Evolutionary conservation across 2,797 vertebrate genomes (phyloP), one percentile per base, ranked within the genome.

Genomic region (Schizothorax lantsangensis): DNA sequence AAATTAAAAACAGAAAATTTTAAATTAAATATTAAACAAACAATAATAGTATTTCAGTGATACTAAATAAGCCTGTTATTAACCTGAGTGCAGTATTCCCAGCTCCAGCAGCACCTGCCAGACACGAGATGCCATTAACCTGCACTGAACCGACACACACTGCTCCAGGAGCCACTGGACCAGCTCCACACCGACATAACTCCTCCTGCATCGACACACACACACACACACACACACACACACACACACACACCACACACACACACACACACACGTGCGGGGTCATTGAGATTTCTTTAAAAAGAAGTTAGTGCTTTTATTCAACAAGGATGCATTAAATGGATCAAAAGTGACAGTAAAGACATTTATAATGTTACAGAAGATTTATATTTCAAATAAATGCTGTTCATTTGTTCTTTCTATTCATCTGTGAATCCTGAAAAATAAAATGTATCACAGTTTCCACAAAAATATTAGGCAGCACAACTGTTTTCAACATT

Each of bases 31-130:
- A 4, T 9, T 23, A 57, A 57, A 23, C 21, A 9, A 57, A 23
- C 2, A 23, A 57, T 54, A 54, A 7, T 8, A 57, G 7, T 57
- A 23, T 57, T 57, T 23, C 0, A 57, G 8, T 57, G 54, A 23
- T 57, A 3, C 1, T 54, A 2, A 54, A 21, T 21, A 21, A 54
- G 2, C 6, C 6, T 54, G 19, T n/a, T 59, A 62, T 26, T 30
- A 15, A 64, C 62, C 98, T 93, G 98, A 97, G 91, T 97, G 95
- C 89, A 99, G 95, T 91, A 99, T 97, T 87, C 98, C 97, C 92
- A 99, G 97, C 90, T 99, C 97, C 94, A 99, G 94, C 79, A 99
- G 96, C 85, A 98, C 97, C 94, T 99, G 98, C 97, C 98, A 99
- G 92, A 99, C 96, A 2, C 97, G 97, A 59, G 84, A 94, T 73